phyloP scores from a whole-genome alignment of 2,888 invertebrate species.

The Azorinus chamasolen region DNA sequence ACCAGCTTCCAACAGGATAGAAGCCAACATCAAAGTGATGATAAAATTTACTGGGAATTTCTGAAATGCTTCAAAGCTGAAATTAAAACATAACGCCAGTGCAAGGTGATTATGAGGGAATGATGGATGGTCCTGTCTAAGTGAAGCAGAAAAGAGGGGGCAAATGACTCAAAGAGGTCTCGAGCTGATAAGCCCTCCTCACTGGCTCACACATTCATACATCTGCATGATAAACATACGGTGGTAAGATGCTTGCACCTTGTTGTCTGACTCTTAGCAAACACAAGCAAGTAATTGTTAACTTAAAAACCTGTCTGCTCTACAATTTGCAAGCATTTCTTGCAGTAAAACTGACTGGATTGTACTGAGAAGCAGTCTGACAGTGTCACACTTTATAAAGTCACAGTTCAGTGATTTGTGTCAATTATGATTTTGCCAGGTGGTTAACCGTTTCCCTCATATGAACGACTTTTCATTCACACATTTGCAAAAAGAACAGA shows the following conservation, averaged over 20 bases:
- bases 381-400: no score
- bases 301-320: no score
- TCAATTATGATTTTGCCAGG: no score
- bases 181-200: conserved; percentile 44
- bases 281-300: no score
- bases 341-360: no score
- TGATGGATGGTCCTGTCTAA: conserved; percentile 43
- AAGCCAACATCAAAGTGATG: conserved; percentile 19
- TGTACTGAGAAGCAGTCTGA: no score
- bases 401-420: no score
- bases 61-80: conserved; percentile 18
- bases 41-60: conserved; percentile 12
- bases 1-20: conserved; percentile 14
- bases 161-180: conserved; percentile 18
- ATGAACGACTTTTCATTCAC: no score
- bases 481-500: no score
- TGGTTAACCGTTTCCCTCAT: no score
- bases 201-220: conserved; percentile 39
- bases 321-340: no score
- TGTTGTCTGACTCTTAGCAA: no score
- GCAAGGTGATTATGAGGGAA: conserved; percentile 48
- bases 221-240: conserved; percentile 31
- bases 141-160: background rate
- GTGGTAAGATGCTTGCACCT: background rate
- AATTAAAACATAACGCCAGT: conserved; percentile 38